Evolutionary conservation across 1,140 invertebrate genomes (phyloP).

Genomic region (Drosophila bipectinata): DNA sequence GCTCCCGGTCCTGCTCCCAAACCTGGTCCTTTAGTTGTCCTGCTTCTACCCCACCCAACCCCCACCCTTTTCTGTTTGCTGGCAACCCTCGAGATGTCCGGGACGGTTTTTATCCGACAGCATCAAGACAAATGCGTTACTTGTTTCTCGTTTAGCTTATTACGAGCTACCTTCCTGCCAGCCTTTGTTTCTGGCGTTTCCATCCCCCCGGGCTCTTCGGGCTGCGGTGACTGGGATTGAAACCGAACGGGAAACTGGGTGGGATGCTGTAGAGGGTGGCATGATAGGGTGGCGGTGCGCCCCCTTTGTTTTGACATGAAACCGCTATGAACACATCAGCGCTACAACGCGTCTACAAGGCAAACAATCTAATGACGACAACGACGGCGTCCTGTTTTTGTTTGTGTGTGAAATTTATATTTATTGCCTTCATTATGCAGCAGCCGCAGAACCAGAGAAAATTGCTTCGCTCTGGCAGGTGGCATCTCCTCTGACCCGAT

Average conservation of each 20-base stretch:
- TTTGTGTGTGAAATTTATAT: conserved; percentile 81
- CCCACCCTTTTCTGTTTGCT: conserved; percentile 32
- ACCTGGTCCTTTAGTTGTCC: not conserved
- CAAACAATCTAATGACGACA: conserved; percentile 78
- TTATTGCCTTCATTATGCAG: conserved; percentile 82
- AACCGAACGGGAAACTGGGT: not conserved
- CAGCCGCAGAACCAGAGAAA: conserved; percentile 56
- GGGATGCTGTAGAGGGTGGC: not conserved
- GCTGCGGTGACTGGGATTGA: conserved; percentile 7
- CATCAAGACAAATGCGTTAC: conserved; percentile 82
- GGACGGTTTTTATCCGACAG: conserved; percentile 73
- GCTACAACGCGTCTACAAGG: conserved; percentile 80
- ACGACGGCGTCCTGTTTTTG: conserved; percentile 57
- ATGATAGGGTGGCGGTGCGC: conserved; percentile 18
- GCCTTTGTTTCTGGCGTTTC: conserved; percentile 33
- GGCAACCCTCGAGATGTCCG: conserved; percentile 57
- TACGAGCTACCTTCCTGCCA: conserved; percentile 74
- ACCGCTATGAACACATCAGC: conserved; percentile 83
- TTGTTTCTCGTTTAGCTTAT: conserved; percentile 82
- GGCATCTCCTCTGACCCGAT: conserved; percentile 5
- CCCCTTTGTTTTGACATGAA: conserved; percentile 82
- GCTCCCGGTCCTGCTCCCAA: conserved; percentile 6
- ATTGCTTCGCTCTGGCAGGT: conserved; percentile 47
- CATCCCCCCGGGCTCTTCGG: conserved; percentile 19
- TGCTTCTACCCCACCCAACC: conserved; percentile 1